Base-by-base conservation (phyloP, 1,140 invertebrate genomes). In the Cydia fagiglandana region DNA sequence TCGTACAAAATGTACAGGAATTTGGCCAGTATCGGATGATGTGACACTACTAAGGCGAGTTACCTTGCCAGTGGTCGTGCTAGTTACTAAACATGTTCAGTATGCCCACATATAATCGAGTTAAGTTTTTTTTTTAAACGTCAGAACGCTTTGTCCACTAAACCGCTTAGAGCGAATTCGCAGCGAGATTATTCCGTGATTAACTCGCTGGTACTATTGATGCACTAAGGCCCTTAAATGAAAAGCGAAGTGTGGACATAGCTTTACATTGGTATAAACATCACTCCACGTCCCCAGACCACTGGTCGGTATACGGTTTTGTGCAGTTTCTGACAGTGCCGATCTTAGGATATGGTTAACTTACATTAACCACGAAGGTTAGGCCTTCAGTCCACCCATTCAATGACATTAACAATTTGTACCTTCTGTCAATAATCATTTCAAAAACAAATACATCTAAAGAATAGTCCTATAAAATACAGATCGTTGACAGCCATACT, bases 381-480 rank as follows among this genome's bases (percentile, higher is more conserved):
- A 70, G 66, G 66, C 66, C 66, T 41, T 41, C 34, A 20, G 66
- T 70, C 38, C 66, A 68, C 64, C 24, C 61, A 30, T 66, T 66
- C 64, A 70, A 70, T 70, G 66, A 34, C 64, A 68, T 68, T 24
- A 68, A 68, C 64, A 68, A 68, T 68, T 68, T 68, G 64, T 34
- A 68, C 28, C 64, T 20, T 70, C 66, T 45, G 66, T 38, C 66
- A 70, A 70, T 70, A 70, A 41, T n/a, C 66, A 70, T 17, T 70
- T 30, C 66, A 41, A 70, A 70, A 70, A 70, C 66, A 70, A 70
- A 70, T 70, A 66, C 64, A 70, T 70, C 66, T 70, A 70, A 70
- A 70, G 30, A 70, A 70, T 70, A 70, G 34, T 70, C 66, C 66
- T 70, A 70, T 70, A 70, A 70, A 70, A 70, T 70, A 70, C 66